Base-by-base conservation (phyloP, 2,888 invertebrate genomes). In the Laothoe populi region DNA sequence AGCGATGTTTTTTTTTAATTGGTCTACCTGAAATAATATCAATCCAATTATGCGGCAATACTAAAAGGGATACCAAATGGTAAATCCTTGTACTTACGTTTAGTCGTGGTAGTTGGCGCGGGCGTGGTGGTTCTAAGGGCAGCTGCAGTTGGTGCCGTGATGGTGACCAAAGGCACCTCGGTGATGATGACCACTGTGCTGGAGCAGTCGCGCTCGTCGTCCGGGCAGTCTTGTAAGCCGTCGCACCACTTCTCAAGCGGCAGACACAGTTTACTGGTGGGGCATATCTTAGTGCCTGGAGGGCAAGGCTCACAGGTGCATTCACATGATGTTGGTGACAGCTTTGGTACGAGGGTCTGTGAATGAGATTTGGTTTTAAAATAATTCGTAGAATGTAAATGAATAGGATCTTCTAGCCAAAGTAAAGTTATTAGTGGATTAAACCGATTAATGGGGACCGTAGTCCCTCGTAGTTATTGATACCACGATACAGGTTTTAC, bases 201-300 rank as follows among this genome's bases (percentile, higher is more conserved):
- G 38, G 80, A 76, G 73, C 97, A 98, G 63, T 94, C 88, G 2
- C 87, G 83, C 85, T 98, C 98, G 81, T 98, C 98, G 76, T 97
- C 97, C 0, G 96, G 95, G 74, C 98, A 98, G 83, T 98, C 96
- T 66, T 94, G 93, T 0, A 96, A 87, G 0, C 97, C 97, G 79
- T 98, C 95, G 78, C 98, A 98, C 97, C 97, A 97, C 11, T 94
- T 87, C 0, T 93, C 87, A 44, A 94, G 92, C 0, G 95, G 92
- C 16, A 97, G 94, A 75, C 97, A 97, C 59, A 95, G 90, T 64
- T 95, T 95, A 78, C 95, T 96, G 0, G 96, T 96, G 0, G 95
- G 95, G 72, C 97, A 98, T 24, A 96, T 87, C 48, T 89, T 93
- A 16, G 95, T 94, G 21, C 94, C 94, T n/a, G 83, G 78, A 0